A percentile compares a stretch with the other conserved stretches of the same genome.
These are phyloP conservation scores for Cecropterus lyciades DNA, from an alignment of 1,140 invertebrate genomes.

Conservation along the genomic window DNA sequence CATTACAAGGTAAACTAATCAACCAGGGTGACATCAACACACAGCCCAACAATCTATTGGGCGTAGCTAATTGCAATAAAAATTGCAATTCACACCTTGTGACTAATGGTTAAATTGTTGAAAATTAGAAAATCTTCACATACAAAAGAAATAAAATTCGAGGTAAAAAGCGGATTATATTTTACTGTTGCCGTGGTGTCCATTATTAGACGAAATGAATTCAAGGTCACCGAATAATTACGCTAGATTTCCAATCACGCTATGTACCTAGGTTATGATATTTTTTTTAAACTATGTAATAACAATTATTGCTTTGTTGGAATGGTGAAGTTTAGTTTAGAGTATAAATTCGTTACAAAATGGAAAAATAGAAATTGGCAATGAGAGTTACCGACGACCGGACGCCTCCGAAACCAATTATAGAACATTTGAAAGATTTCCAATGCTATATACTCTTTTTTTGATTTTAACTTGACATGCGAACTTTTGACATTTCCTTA, in stretches of 20 bases:
- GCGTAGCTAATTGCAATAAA: too few species aligned
- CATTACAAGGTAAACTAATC: too few species aligned
- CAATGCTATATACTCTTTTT: not conserved
- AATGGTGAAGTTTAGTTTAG: not conserved
- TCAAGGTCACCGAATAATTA: constrained; percentile 1
- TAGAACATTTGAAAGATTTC: not conserved
- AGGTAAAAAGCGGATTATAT: not conserved
- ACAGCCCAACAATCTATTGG: too few species aligned
- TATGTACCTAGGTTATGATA: not conserved
- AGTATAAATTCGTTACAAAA: not conserved
- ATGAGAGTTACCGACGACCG: not conserved
- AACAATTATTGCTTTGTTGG: not conserved
- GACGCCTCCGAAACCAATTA: not conserved
- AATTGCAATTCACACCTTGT: too few species aligned
- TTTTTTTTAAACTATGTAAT: not conserved
- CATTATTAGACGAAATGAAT: not conserved
- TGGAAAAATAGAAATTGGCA: not conserved
- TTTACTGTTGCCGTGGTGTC: not conserved
- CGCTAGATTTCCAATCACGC: not conserved
- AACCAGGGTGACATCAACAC: too few species aligned
- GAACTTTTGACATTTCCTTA: not conserved
- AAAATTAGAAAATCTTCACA: not conserved
- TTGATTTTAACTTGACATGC: not conserved
- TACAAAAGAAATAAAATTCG: not conserved
- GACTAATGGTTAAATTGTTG: not conserved